A percentile compares a stretch with the other conserved stretches of the same genome.
These are phyloP conservation scores for Zoanthus sociatus DNA, from an alignment of 92 coral and sea anemone species.

Conservation along the genomic window DNA sequence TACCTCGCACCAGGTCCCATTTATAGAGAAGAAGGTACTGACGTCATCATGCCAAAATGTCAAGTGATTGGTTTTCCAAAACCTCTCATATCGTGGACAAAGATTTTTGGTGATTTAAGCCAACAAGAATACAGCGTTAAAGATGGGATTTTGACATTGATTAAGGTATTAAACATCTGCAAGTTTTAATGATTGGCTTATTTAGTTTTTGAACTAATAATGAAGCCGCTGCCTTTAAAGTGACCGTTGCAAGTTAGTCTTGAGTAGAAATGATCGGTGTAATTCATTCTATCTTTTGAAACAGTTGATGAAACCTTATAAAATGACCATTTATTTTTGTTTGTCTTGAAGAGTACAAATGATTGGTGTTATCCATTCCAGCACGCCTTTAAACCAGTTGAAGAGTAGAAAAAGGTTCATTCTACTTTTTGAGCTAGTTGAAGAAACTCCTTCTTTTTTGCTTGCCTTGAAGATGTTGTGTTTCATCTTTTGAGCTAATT, in stretches of 20 bases:
- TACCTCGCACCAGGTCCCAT: constrained; percentile 57
- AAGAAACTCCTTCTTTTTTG: too few species aligned
- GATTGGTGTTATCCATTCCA: neutral
- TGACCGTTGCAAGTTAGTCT: too few species aligned
- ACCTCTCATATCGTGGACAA: constrained; percentile 74
- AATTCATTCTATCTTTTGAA: neutral
- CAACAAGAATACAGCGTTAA: neutral
- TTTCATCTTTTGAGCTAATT: too few species aligned
- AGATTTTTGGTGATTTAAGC: constrained; percentile 38
- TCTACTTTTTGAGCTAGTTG: too few species aligned
- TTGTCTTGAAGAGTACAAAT: too few species aligned
- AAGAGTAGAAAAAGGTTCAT: too few species aligned
- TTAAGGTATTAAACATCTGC: neutral
- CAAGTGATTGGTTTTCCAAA: constrained; percentile 69
- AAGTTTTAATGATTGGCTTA: neutral
- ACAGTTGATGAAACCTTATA: too few species aligned
- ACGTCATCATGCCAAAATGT: constrained; percentile 67
- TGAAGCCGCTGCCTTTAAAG: neutral
- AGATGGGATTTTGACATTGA: constrained; percentile 1
- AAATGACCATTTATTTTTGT: too few species aligned
- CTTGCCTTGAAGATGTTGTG: too few species aligned
- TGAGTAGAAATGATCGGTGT: too few species aligned
- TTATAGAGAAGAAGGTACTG: constrained; percentile 48
- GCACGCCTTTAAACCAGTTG: neutral
- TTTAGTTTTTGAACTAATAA: too few species aligned